Evolutionary conservation across 2,113 vertebrate genomes (phyloP).

Genomic region (Lota lota): DNA sequence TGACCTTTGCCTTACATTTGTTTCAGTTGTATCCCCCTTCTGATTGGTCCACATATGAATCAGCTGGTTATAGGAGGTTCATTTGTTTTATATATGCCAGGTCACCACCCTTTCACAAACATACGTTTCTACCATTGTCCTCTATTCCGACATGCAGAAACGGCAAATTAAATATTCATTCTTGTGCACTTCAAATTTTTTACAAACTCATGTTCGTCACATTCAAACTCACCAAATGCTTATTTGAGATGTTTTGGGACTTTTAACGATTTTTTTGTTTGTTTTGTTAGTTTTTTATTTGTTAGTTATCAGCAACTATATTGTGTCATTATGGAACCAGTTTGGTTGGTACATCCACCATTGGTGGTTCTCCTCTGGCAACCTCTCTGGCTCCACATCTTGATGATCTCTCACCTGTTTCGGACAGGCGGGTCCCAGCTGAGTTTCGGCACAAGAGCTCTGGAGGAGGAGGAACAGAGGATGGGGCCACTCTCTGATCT

Average conservation of each 20-base stretch:
- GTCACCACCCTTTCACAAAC: not conserved
- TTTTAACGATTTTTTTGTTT: not conserved
- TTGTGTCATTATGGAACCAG: not conserved
- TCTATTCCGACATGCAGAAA: not conserved
- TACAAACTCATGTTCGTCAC: too few relatives aligned
- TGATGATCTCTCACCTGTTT: conserved; percentile 4
- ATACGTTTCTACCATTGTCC: too few relatives aligned
- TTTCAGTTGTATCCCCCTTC: not conserved
- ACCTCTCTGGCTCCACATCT: conserved; percentile 10
- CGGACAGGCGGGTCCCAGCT: not conserved
- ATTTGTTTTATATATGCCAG: conserved; percentile 8
- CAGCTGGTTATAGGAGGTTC: conserved; percentile 8
- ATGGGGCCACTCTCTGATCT: not conserved
- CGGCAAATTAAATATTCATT: too few relatives aligned
- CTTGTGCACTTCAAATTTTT: not conserved
- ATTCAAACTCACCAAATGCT: too few relatives aligned
- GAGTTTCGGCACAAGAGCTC: not conserved
- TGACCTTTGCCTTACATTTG: not conserved
- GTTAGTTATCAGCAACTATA: not conserved
- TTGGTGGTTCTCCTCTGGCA: conserved; percentile 2
- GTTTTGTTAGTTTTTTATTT: not conserved
- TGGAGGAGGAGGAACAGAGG: not conserved
- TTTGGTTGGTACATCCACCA: not conserved
- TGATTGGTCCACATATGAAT: conserved; percentile 36
- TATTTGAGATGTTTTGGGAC: not conserved